A percentile compares a stretch with the other conserved stretches of the same genome.
These are phyloP conservation scores for Athalia cordata DNA, from an alignment of 2,888 invertebrate genomes.

Conservation along the genomic window DNA sequence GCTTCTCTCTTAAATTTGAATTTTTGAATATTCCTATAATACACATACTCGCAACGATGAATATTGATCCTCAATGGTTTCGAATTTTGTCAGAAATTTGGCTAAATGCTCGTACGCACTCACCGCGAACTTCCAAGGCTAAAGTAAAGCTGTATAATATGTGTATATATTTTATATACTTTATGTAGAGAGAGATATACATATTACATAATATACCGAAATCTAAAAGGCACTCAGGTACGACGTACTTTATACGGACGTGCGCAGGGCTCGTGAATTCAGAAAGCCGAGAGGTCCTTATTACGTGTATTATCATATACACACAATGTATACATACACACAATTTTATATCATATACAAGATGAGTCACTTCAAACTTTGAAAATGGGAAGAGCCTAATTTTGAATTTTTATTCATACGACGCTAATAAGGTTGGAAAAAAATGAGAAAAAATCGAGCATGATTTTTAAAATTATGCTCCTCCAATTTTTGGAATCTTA, in stretches of 20 bases:
- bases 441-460: too few species aligned
- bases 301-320: too few species aligned
- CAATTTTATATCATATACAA: background rate
- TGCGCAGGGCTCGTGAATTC: background rate
- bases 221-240: conserved; percentile 39
- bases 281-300: background rate
- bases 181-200: too few species aligned
- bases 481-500: too few species aligned
- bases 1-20: too few species aligned
- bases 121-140: conserved; percentile 11
- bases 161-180: too few species aligned
- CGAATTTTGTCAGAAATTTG: conserved; percentile 24
- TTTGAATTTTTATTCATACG: background rate
- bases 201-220: background rate
- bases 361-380: too few species aligned
- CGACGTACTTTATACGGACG: background rate
- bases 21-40: too few species aligned
- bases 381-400: too few species aligned
- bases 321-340: background rate
- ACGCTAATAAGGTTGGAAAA: background rate
- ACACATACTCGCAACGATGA: background rate
- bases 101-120: conserved; percentile 35
- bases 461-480: too few species aligned
- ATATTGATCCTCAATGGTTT: conserved; percentile 34
- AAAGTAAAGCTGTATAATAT: too few species aligned